A percentile compares a stretch with the other conserved stretches of the same genome.
Evolutionary conservation across 2,888 invertebrate species (phyloP).

Genomic region (Harmothoe impar): DNA sequence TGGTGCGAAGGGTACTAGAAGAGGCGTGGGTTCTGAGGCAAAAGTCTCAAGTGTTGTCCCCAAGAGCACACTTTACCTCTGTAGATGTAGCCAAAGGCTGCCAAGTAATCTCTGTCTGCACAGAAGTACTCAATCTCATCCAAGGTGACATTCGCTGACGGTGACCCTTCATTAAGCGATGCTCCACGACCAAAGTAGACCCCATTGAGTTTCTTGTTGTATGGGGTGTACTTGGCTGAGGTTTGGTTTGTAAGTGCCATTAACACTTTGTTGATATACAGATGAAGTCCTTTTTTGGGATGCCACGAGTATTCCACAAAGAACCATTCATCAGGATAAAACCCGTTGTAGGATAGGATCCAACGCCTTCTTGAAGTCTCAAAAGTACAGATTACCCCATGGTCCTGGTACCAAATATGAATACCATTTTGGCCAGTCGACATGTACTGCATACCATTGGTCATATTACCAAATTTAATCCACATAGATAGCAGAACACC

Average conservation of each 20-base stretch:
- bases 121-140: constrained; percentile 82
- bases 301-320: constrained; percentile 81
- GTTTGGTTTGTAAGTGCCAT: constrained; percentile 45
- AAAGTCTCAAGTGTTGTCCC: neutral
- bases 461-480: constrained; percentile 69
- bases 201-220: constrained; percentile 64
- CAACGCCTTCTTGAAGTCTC: constrained; percentile 67
- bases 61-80: constrained; percentile 75
- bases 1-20: neutral
- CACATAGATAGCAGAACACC: constrained; percentile 69
- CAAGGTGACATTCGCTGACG: constrained; percentile 75
- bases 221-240: neutral
- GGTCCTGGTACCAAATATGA: constrained; percentile 75
- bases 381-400: constrained; percentile 67
- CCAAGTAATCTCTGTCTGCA: constrained; percentile 79
- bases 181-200: constrained; percentile 61
- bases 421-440: constrained; percentile 81
- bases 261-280: constrained; percentile 76
- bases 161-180: neutral
- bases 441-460: constrained; percentile 76
- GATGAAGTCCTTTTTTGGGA: constrained; percentile 74
- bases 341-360: constrained; percentile 59
- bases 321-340: constrained; percentile 77
- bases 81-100: constrained; percentile 79
- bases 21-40: neutral